These are phyloP conservation scores for Psilopogon haemacephalus DNA, from an alignment of 2,113 vertebrate species.

Conservation along the genomic window DNA sequence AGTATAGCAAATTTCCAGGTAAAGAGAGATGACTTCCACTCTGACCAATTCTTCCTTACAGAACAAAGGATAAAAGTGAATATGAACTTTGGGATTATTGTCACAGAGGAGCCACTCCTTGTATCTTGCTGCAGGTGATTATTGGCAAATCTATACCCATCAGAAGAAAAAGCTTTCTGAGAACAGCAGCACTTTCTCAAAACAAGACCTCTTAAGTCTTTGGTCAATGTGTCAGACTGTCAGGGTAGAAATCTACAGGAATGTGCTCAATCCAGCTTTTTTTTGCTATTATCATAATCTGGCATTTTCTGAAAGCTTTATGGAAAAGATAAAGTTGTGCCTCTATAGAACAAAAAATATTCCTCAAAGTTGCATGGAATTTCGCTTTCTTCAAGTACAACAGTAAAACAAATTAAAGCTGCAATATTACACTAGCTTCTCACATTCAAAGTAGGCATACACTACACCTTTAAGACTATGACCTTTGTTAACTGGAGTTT, in stretches of 20 bases:
- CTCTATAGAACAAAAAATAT: background rate
- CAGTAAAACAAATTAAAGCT: background rate
- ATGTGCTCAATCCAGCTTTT: background rate
- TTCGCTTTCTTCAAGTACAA: background rate
- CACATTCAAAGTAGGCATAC: background rate
- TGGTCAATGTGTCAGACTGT: background rate
- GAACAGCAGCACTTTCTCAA: background rate
- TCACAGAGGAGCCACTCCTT: background rate
- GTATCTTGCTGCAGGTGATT: background rate
- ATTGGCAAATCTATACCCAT: background rate
- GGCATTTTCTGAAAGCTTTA: background rate
- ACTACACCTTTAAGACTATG: background rate
- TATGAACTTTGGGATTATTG: rapidly evolving
- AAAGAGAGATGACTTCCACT: background rate
- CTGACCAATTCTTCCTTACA: background rate
- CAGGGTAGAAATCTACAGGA: background rate
- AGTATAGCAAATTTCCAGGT: background rate
- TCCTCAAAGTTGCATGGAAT: background rate
- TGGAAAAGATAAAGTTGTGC: background rate
- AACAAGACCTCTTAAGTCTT: background rate
- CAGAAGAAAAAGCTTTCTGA: background rate
- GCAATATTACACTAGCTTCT: background rate
- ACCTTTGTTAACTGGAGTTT: background rate
- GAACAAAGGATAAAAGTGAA: background rate
- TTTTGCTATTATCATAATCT: background rate